Evolutionary conservation across 2,888 invertebrate species (phyloP).

Genomic region (Osedax fenrisi): DNA sequence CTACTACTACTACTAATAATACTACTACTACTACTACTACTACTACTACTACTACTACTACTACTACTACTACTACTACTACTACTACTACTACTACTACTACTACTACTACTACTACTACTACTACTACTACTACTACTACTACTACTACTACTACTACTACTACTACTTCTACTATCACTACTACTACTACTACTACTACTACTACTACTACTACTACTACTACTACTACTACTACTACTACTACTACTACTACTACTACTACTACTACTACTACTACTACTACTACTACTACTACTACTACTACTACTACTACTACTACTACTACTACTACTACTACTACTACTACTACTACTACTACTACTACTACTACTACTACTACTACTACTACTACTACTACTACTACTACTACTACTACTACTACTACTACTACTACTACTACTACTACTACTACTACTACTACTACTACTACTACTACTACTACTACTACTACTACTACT

Average conservation of each 20-base stretch:
- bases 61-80: too few species aligned
- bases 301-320: background rate
- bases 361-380: background rate
- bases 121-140: conserved; percentile 3
- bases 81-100: too few species aligned
- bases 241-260: conserved; percentile 3
- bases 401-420: background rate
- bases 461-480: background rate
- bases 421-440: background rate
- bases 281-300: too few species aligned
- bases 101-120: conserved; percentile 3
- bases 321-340: background rate
- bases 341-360: background rate
- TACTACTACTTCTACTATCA: background rate
- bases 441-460: background rate
- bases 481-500: too few species aligned
- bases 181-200: conserved; percentile 3
- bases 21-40: too few species aligned
- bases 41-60: too few species aligned
- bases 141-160: conserved; percentile 3
- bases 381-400: background rate
- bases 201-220: conserved; percentile 3
- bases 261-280: background rate
- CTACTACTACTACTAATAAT: too few species aligned
- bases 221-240: conserved; percentile 3